phyloP scores from a whole-genome alignment of 2,113 vertebrate genomes.

The Salvelinus fontinalis region DNA sequence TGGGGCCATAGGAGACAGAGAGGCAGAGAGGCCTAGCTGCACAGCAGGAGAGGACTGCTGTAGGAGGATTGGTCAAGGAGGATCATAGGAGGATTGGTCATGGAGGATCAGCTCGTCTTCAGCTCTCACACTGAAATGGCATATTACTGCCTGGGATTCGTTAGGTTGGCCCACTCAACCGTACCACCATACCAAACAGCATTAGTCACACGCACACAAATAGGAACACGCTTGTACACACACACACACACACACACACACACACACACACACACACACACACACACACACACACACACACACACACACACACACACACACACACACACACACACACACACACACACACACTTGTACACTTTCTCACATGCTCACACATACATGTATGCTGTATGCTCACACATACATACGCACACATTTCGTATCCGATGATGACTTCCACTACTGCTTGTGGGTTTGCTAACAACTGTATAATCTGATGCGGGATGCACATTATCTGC shows the following conservation, averaged over 20 bases:
- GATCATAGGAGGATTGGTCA: background rate
- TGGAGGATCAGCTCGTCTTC: constrained; percentile 17
- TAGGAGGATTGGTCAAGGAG: background rate
- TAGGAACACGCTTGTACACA: too few relatives aligned
- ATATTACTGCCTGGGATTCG: constrained; percentile 65
- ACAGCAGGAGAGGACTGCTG: background rate
- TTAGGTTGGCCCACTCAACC: constrained; percentile 54
- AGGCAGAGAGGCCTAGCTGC: background rate
- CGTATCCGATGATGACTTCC: too few relatives aligned
- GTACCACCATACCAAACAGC: constrained; percentile 44
- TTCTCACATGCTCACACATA: background rate
- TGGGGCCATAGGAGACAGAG: background rate
- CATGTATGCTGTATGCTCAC: too few relatives aligned
- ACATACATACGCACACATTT: too few relatives aligned
- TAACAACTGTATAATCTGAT: too few relatives aligned
- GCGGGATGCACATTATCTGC: too few relatives aligned
- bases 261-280: background rate
- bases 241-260: background rate
- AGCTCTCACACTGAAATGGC: constrained; percentile 52
- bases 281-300: constrained; percentile 14
- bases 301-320: background rate
- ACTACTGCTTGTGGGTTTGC: too few relatives aligned
- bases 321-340: background rate
- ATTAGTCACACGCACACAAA: constrained; percentile 47
- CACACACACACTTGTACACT: constrained; percentile 5